Evolutionary conservation across 1,140 invertebrate genomes (phyloP), one percentile per base, ranked within the genome.

Genomic region (Micrasema minimum): DNA sequence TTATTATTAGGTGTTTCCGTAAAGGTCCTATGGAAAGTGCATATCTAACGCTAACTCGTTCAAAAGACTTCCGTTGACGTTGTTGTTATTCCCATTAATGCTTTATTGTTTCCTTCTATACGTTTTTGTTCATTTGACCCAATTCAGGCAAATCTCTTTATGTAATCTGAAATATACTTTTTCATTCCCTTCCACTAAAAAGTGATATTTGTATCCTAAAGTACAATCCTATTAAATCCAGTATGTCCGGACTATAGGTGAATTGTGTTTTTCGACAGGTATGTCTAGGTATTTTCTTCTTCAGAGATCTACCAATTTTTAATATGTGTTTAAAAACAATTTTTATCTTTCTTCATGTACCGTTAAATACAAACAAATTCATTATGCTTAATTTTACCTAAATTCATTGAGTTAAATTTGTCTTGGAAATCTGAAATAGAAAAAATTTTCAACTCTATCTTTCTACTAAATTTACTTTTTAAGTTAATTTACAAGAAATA

Each of bases 81-180:
- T 10, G 78, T 74, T 12, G 77, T 77, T 11, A 78, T 77, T 53
- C 76, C 57, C 68, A 76, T 76, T 4, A 77, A 57, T 71, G 70
- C 66, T 71, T 71, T 72, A 10, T 22, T 77, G 37, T 64, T 50
- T 62, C n/a, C 76, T 77, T 14, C 68, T 50, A 68, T 69, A 57
- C 55, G 64, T n/a, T 69, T 77, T 82, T 80, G 55, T 77, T 78
- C 31, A 72, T 76, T 74, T 81, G 78, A 71, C 80, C n/a, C n/a
- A n/a, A 82, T 12, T 66, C 71, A 12, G 72, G 16, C 66, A 77
- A 81, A 51, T 50, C n/a, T 76, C 74, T 76, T 77, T 16, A 81
- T 76, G 66, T 71, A 81, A 14, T 78, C 67, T 75, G 69, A 31
- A 14, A 79, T 74, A 23, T 76, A 69, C 23, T 74, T 43, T 55